Evolutionary conservation across 2,888 invertebrate genomes (phyloP).

Genomic region (Minunthozetes semirufus): DNA sequence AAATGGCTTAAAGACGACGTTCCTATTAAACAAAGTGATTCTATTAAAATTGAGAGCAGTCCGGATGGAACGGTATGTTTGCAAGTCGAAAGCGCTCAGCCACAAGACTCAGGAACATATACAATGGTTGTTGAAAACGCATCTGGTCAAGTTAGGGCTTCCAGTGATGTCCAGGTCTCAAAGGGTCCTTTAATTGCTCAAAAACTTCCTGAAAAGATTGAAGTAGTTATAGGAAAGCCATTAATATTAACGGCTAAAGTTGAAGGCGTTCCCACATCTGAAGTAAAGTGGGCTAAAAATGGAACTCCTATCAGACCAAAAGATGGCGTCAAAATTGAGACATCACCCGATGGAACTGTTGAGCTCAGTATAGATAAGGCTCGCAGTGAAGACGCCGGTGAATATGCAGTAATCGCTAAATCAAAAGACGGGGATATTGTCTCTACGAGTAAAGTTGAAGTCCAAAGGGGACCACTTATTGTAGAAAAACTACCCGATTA

Average conservation of each 20-base stretch:
- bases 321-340: slow-evolving; percentile 43
- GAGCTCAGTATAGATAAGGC: slow-evolving; percentile 49
- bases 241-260: slow-evolving; percentile 53
- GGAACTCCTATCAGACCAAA: slow-evolving; percentile 38
- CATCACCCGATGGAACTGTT: slow-evolving; percentile 54
- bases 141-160: slow-evolving; percentile 56
- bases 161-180: slow-evolving; percentile 40
- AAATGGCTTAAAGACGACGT: slow-evolving; percentile 56
- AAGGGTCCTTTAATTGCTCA: slow-evolving; percentile 52
- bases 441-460: slow-evolving; percentile 35
- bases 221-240: slow-evolving; percentile 39
- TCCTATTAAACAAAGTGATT: background rate
- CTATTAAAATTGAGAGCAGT: slow-evolving; percentile 54
- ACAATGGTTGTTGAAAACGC: slow-evolving; percentile 66
- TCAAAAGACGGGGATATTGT: slow-evolving; percentile 68
- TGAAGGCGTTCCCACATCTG: slow-evolving; percentile 74
- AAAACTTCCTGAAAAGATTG: background rate
- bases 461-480: slow-evolving; percentile 51
- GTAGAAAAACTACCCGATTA: slow-evolving; percentile 54
- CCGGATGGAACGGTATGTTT: slow-evolving; percentile 69
- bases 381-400: slow-evolving; percentile 50
- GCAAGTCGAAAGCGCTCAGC: slow-evolving; percentile 52
- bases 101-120: slow-evolving; percentile 76
- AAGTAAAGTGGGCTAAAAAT: slow-evolving; percentile 65
- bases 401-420: slow-evolving; percentile 47